These are phyloP conservation scores for Iphiclides podalirius DNA, from an alignment of 2,888 invertebrate genomes.

Conservation along the genomic window DNA sequence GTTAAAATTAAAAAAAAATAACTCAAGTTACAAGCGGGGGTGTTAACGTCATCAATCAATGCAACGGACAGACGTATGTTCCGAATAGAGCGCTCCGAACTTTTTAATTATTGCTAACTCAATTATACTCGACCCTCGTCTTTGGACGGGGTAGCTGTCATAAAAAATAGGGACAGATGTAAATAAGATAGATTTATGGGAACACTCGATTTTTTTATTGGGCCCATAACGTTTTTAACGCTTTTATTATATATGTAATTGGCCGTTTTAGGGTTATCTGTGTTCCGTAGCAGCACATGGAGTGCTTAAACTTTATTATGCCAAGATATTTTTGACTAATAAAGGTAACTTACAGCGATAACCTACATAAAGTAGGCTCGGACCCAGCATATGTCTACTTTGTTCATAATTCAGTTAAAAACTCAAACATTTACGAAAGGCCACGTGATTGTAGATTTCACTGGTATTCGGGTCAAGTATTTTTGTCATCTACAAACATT, in stretches of 20 bases:
- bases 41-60: constrained; percentile 32
- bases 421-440: no score
- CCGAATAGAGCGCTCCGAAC: constrained; percentile 30
- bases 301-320: not conserved
- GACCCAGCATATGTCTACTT: no score
- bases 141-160: constrained; percentile 18
- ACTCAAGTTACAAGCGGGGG: constrained; percentile 10
- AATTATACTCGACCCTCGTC: constrained; percentile 29
- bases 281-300: not conserved
- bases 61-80: constrained; percentile 17
- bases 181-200: constrained; percentile 22
- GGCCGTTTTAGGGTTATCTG: not conserved
- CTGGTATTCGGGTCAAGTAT: no score
- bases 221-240: constrained; percentile 1
- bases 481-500: no score
- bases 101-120: constrained; percentile 39
- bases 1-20: constrained; percentile 10
- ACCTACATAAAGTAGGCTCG: no score
- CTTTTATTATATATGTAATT: constrained; percentile 6
- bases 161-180: constrained; percentile 23
- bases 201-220: constrained; percentile 13
- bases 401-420: no score
- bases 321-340: not conserved
- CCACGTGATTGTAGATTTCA: no score
- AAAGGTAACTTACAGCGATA: no score